These are phyloP conservation scores for Nasonovia ribisnigri DNA, from an alignment of 2,888 invertebrate genomes.

Conservation along the genomic window DNA sequence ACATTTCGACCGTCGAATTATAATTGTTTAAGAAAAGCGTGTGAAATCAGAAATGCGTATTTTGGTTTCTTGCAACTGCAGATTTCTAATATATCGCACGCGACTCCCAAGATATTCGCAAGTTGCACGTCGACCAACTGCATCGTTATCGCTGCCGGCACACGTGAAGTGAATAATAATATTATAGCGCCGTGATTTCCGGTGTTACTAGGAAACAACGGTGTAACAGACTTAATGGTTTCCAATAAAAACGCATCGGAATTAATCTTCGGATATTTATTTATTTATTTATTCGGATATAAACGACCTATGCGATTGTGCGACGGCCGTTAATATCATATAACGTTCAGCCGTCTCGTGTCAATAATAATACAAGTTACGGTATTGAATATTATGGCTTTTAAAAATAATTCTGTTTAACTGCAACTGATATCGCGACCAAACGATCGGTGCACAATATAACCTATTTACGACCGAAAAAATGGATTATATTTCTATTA, in stretches of 20 bases:
- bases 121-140: background rate
- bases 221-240: background rate
- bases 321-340: background rate
- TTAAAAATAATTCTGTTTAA: background rate
- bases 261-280: background rate
- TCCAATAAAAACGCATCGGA: background rate
- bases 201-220: background rate
- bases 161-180: background rate
- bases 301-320: background rate
- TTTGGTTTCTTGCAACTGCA: background rate
- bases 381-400: background rate
- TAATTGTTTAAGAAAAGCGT: background rate
- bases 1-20: background rate
- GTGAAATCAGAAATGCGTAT: too few relatives aligned
- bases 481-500: background rate
- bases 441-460: background rate
- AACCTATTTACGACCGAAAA: background rate
- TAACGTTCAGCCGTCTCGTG: background rate
- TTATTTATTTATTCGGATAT: too few relatives aligned
- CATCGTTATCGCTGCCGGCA: background rate
- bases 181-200: background rate
- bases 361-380: background rate
- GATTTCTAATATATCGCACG: background rate
- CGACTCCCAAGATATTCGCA: background rate
- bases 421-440: background rate